Percentiles rank a stretch among this genome's conserved stretches.
phyloP scores from a whole-genome alignment of 2,113 vertebrate genomes.

The Phylloscopus whistleri region DNA sequence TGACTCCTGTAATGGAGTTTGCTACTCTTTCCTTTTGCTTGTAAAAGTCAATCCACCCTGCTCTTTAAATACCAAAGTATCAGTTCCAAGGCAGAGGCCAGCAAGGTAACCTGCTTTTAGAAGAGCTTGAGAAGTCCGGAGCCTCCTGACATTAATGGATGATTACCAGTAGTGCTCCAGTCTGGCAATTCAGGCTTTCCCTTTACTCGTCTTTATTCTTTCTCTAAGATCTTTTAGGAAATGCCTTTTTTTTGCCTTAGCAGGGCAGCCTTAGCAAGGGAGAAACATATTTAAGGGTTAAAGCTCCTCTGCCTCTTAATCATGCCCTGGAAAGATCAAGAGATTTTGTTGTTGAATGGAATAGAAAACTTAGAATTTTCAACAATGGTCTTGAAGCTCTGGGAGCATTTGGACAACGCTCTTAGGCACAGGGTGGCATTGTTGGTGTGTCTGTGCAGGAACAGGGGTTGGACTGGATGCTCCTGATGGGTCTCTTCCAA shows the following conservation, averaged over 20 bases:
- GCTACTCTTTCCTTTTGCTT: neutral
- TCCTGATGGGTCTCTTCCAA: neutral
- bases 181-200: neutral
- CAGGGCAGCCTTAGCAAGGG: neutral
- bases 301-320: neutral
- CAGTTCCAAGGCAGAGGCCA: neutral
- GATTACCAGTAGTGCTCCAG: too few species aligned
- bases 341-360: neutral
- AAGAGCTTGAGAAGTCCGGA: neutral
- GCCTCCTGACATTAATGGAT: neutral
- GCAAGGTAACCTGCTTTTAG: neutral
- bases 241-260: neutral
- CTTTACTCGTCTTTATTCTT: neutral
- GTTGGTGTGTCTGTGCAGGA: neutral
- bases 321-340: neutral
- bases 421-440: neutral
- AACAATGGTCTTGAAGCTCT: neutral
- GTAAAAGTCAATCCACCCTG: neutral
- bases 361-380: neutral
- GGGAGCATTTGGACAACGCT: fast-evolving
- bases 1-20: neutral
- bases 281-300: neutral
- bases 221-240: neutral
- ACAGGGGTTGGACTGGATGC: neutral
- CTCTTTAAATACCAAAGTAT: neutral